These are phyloP conservation scores for Euleptes europaea DNA, from an alignment of 2,113 vertebrate species.

Conservation along the genomic window DNA sequence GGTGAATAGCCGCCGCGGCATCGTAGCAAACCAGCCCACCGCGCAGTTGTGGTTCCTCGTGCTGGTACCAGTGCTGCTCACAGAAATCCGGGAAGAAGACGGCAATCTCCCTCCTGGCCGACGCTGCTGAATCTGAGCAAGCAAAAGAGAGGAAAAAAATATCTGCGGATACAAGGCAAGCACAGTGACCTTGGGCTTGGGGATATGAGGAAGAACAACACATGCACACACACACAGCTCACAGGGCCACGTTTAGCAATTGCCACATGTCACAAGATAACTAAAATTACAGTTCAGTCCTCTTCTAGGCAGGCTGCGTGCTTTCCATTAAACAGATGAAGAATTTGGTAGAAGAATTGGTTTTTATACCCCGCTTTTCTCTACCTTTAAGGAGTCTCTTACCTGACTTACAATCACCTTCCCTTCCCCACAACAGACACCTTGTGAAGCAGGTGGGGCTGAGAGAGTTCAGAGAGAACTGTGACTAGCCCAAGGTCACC, in stretches of 20 bases:
- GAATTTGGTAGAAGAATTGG: neutral
- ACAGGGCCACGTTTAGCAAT: neutral
- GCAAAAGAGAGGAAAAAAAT: neutral
- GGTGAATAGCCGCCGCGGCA: constrained; percentile 71
- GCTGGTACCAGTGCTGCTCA: constrained; percentile 79
- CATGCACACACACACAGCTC: too few relatives aligned
- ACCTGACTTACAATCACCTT: too few relatives aligned
- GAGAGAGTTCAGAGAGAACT: too few relatives aligned
- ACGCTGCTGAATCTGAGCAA: constrained; percentile 83
- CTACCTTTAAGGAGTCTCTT: too few relatives aligned
- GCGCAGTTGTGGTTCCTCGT: constrained; percentile 81
- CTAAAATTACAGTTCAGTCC: neutral
- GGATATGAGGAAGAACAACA: neutral
- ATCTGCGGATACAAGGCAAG: neutral
- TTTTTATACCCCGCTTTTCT: too few relatives aligned
- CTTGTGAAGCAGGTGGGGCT: too few relatives aligned
- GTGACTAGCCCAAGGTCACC: too few relatives aligned
- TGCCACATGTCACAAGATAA: neutral
- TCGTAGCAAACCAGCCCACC: constrained; percentile 67
- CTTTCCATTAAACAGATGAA: neutral
- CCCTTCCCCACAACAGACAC: too few relatives aligned
- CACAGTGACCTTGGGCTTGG: accelerated
- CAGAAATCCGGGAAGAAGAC: constrained; percentile 93
- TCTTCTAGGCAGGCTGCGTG: neutral
- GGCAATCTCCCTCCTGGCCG: constrained; percentile 87